Conservation (phyloP, 2,888 invertebrate genomes). For the Nesidiocoris tenuis region DNA sequence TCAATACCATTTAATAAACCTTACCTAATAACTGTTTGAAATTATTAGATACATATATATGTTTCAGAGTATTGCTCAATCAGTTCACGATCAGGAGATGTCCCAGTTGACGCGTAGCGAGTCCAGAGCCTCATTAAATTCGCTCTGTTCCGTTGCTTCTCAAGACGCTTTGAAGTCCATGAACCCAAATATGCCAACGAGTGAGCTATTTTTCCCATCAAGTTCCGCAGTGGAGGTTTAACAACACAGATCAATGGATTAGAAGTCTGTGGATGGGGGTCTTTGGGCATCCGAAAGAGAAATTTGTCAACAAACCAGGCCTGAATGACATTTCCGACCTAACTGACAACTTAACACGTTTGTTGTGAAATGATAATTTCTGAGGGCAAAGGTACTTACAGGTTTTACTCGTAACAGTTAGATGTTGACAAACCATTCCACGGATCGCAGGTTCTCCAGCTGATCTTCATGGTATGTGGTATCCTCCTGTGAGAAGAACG, state of each 20-base stretch:
- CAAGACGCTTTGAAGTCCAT: constrained; percentile 71
- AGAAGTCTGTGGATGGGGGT: background rate
- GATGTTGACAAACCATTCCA: too few relatives aligned
- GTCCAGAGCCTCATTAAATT: constrained; percentile 71
- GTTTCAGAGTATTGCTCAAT: constrained; percentile 64
- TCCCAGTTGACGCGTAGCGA: constrained; percentile 57
- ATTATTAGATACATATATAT: too few relatives aligned
- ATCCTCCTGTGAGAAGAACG: constrained; percentile 93
- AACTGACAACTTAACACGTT: too few relatives aligned
- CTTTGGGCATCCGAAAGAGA: too few relatives aligned
- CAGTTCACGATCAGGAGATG: constrained; percentile 61
- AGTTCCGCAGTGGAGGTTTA: background rate
- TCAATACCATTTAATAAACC: too few relatives aligned
- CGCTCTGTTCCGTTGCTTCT: constrained; percentile 66
- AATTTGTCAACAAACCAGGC: too few relatives aligned
- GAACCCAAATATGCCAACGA: constrained; percentile 26
- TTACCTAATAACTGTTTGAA: too few relatives aligned
- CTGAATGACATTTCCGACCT: too few relatives aligned
- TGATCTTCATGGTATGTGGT: constrained; percentile 99
- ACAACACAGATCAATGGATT: background rate
- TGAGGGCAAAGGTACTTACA: too few relatives aligned
- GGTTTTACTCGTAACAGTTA: too few relatives aligned
- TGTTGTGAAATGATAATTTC: too few relatives aligned
- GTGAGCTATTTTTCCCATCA: constrained; percentile 17
- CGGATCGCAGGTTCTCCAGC: constrained; percentile 69